Conservation (phyloP, 2,113 vertebrate genomes). For the Catharus fuscescens region DNA sequence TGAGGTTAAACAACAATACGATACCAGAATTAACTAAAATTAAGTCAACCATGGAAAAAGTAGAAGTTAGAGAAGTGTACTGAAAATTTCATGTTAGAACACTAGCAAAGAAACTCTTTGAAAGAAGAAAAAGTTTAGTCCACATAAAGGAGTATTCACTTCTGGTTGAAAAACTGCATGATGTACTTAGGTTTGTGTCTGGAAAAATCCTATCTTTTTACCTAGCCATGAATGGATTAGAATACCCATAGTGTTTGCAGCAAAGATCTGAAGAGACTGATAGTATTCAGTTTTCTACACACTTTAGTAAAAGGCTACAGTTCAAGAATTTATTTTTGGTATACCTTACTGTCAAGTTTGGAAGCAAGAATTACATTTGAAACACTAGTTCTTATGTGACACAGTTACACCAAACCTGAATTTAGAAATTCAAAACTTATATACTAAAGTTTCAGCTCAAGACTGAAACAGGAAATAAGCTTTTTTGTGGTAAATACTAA, state of each 20-base stretch:
- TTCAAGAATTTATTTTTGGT: not conserved
- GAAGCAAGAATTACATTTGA: not conserved
- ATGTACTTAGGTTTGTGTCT: not conserved
- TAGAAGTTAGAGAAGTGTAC: not conserved
- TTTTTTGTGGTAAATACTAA: not conserved
- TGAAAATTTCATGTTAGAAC: not conserved
- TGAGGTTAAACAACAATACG: fast-evolving
- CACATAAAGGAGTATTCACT: not conserved
- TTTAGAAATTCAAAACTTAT: not conserved
- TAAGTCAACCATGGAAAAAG: not conserved
- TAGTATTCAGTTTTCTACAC: not conserved
- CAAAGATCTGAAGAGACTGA: not conserved
- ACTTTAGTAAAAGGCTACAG: not conserved
- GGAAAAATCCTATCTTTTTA: not conserved
- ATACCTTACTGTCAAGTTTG: not conserved
- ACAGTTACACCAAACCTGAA: not conserved
- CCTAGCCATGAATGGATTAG: not conserved
- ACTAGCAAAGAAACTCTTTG: not conserved
- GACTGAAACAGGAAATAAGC: not conserved
- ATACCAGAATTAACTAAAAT: not conserved
- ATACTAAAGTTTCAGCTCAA: not conserved
- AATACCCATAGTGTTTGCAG: not conserved
- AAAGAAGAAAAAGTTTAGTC: not conserved
- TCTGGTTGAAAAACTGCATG: not conserved
- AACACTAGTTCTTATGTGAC: not conserved